Conservation (phyloP, 2,888 invertebrate species). For the Emmelina monodactyla region DNA sequence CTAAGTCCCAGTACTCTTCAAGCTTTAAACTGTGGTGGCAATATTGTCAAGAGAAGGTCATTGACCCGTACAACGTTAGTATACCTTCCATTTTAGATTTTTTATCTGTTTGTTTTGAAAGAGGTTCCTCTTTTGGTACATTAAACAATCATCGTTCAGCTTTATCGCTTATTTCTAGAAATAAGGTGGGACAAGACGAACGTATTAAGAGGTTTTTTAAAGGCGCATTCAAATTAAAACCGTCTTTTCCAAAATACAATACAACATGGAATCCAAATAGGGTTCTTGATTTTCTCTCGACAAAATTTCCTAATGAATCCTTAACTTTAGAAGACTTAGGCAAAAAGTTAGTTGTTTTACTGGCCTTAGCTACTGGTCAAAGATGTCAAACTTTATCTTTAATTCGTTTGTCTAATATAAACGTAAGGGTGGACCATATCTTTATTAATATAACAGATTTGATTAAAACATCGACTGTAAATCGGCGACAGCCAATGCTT, state of each 20-base stretch:
- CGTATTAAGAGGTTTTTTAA: slow-evolving; percentile 11
- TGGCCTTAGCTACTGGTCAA: slow-evolving; percentile 15
- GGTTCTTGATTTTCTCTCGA: slow-evolving; percentile 9
- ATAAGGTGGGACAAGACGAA: slow-evolving; percentile 5
- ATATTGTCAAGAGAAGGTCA: background rate
- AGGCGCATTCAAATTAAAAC: slow-evolving; percentile 8
- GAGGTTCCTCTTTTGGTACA: background rate
- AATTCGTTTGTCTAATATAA: slow-evolving; percentile 14
- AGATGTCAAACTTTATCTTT: slow-evolving; percentile 15
- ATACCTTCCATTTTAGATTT: background rate
- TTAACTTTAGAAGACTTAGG: slow-evolving; percentile 4
- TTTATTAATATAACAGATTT: slow-evolving; percentile 1
- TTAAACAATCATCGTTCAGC: slow-evolving; percentile 3
- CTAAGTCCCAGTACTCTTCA: slow-evolving; percentile 1
- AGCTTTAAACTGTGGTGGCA: background rate
- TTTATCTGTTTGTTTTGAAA: background rate
- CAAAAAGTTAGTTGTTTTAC: slow-evolving; percentile 16
- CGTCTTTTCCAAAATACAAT: slow-evolving; percentile 15
- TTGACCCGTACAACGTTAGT: background rate
- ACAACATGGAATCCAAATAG: slow-evolving; percentile 19
- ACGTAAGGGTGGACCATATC: background rate
- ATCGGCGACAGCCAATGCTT: background rate
- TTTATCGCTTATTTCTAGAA: background rate
- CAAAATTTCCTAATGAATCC: background rate
- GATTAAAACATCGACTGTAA: slow-evolving; percentile 3